These are phyloP conservation scores for Hydrophis major DNA, from an alignment of 2,797 vertebrate genomes.

Conservation along the genomic window DNA sequence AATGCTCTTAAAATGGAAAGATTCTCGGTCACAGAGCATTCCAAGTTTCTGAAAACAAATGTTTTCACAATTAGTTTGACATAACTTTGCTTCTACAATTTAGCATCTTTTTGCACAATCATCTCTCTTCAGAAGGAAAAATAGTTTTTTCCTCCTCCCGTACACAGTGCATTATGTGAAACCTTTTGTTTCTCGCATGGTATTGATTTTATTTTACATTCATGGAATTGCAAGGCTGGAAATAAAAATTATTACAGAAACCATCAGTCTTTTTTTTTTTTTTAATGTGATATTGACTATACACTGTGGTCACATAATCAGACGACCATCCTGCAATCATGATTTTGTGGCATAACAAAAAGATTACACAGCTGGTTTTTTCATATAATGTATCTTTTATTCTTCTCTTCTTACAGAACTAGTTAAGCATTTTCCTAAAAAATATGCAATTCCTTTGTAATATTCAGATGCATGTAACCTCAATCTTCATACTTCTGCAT, in stretches of 20 bases:
- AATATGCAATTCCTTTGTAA: conserved; percentile 8
- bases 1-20: neutral
- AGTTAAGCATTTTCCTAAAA: conserved; percentile 5
- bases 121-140: neutral
- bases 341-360: conserved; percentile 12
- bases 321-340: conserved; percentile 19
- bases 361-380: conserved; percentile 5
- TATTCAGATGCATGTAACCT: conserved; percentile 20
- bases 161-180: neutral
- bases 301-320: neutral
- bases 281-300: neutral
- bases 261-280: neutral
- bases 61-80: neutral
- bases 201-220: neutral
- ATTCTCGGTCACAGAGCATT: neutral
- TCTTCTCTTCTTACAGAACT: conserved; percentile 36
- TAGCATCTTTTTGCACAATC: neutral
- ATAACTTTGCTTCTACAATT: neutral
- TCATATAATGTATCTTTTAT: conserved; percentile 17
- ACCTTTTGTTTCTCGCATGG: neutral
- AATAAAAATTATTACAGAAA: neutral
- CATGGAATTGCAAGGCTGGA: neutral
- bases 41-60: neutral
- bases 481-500: conserved; percentile 42
- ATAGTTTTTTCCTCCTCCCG: neutral